phyloP scores from a whole-genome alignment of 2,888 invertebrate species.

The Meganola albula region DNA sequence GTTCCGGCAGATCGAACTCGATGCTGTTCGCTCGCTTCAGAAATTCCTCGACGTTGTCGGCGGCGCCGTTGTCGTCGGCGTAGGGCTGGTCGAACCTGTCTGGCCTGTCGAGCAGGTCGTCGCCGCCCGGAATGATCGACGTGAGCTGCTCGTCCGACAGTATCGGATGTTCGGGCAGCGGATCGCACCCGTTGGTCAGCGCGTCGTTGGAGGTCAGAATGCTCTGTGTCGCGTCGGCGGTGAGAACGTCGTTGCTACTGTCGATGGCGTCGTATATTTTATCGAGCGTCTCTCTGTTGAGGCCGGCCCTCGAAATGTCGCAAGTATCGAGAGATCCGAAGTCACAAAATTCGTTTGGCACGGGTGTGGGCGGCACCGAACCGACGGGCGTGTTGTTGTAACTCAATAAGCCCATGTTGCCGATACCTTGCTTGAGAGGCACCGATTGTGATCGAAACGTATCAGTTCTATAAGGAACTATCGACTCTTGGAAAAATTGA shows the following conservation, averaged over 20 bases:
- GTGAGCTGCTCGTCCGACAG: constrained; percentile 57
- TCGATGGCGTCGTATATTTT: constrained; percentile 82
- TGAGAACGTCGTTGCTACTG: constrained; percentile 68
- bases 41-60: constrained; percentile 64
- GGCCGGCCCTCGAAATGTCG: constrained; percentile 67
- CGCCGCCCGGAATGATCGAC: constrained; percentile 58
- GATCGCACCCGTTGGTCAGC: constrained; percentile 60
- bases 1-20: constrained; percentile 62
- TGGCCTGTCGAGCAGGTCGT: constrained; percentile 50
- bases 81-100: constrained; percentile 55
- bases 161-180: constrained; percentile 54
- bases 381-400: constrained; percentile 78
- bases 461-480: constrained; percentile 59
- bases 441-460: constrained; percentile 87
- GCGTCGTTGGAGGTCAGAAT: constrained; percentile 50
- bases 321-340: constrained; percentile 80
- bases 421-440: constrained; percentile 81
- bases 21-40: constrained; percentile 64
- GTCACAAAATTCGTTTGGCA: constrained; percentile 84
- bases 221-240: constrained; percentile 41
- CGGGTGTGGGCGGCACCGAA: constrained; percentile 82
- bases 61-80: constrained; percentile 38
- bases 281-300: constrained; percentile 79
- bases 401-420: constrained; percentile 54
- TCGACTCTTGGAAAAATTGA: constrained; percentile 77